Conservation (phyloP, 2,888 invertebrate genomes). For the Caprella mutica region DNA sequence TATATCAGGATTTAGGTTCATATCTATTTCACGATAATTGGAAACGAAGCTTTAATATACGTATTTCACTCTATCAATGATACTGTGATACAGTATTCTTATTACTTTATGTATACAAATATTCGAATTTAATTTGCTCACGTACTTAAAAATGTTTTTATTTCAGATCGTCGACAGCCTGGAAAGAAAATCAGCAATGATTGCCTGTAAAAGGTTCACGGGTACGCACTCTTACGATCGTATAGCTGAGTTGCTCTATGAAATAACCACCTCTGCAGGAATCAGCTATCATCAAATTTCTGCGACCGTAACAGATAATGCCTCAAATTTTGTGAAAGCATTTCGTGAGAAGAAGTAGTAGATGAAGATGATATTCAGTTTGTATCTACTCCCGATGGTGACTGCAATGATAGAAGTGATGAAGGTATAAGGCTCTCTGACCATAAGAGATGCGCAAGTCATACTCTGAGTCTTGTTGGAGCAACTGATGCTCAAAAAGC, state of each 20-base stretch:
- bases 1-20: too few species aligned
- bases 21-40: too few species aligned
- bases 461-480: constrained; percentile 1
- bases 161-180: not conserved
- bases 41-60: too few species aligned
- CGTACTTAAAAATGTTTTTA: not conserved
- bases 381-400: not conserved
- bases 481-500: constrained; percentile 1
- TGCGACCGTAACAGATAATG: not conserved
- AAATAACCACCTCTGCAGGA: not conserved
- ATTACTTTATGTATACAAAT: too few species aligned
- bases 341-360: not conserved
- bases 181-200: not conserved
- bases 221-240: not conserved
- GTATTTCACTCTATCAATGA: too few species aligned
- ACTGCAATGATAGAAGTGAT: not conserved
- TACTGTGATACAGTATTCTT: too few species aligned
- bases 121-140: too few species aligned
- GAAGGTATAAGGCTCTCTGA: not conserved
- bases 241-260: not conserved
- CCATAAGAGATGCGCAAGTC: not conserved
- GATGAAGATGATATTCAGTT: not conserved
- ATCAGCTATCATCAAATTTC: not conserved
- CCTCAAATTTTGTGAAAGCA: not conserved
- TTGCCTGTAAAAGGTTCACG: not conserved